Evolutionary conservation across 2,113 vertebrate species (phyloP).

Genomic region (Marcusenius ussheri): DNA sequence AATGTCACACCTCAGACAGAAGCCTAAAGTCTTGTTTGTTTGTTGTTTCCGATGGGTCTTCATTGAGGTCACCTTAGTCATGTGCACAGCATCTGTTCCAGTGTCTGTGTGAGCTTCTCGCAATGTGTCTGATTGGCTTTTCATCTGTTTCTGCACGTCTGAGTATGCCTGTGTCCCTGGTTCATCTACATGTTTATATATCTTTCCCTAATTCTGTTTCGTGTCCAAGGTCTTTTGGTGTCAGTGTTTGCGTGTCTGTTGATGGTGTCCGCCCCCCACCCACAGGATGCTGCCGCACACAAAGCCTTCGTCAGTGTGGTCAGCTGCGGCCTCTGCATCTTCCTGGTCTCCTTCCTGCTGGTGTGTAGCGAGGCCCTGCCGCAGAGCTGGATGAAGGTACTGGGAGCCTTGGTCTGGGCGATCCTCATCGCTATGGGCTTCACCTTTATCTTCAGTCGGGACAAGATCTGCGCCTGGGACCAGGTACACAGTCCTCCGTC

Average conservation of each 20-base stretch:
- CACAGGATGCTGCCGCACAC: constrained; percentile 49
- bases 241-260: neutral
- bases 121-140: neutral
- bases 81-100: neutral
- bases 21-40: neutral
- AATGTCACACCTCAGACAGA: neutral
- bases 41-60: neutral
- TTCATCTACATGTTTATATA: neutral
- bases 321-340: constrained; percentile 66
- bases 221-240: neutral
- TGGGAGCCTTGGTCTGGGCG: constrained; percentile 72
- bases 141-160: neutral
- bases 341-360: constrained; percentile 69
- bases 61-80: neutral
- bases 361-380: constrained; percentile 70
- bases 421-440: constrained; percentile 78
- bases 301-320: constrained; percentile 65
- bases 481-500: constrained; percentile 66
- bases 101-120: neutral
- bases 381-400: constrained; percentile 66
- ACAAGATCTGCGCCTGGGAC: constrained; percentile 63
- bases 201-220: neutral
- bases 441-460: constrained; percentile 64
- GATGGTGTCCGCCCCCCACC: constrained; percentile 9
- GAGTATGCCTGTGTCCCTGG: neutral